Evolutionary conservation across 2,113 vertebrate genomes (phyloP), one percentile per base, ranked within the genome.

Genomic region (Elachura formosa): DNA sequence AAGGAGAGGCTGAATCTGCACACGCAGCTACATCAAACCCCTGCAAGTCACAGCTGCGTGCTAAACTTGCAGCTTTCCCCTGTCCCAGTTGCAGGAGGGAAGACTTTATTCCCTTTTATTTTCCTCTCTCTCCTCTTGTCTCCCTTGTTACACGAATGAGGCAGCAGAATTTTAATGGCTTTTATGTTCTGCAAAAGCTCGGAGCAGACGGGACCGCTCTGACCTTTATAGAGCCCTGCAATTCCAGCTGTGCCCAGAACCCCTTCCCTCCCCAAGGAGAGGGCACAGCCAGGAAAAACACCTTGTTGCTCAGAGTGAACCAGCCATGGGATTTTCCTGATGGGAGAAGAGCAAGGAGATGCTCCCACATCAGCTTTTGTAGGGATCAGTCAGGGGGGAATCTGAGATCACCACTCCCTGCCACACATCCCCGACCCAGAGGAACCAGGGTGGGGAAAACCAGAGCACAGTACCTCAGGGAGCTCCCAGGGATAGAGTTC

Each of bases 151-250:
- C 81, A 89, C 0, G 5, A 61, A 61, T 89, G 94, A 96, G 89
- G 75, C 89, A 76, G 93, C 93, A 94, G 84, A 94, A 92, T 87
- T 92, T 64, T n/a, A 81, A 38, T 24, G 4, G 66, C 58, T 84
- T 54, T 78, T 22, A 22, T 64, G 93, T 93, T 52, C 84, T 29
- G 48, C 29, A 68, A 58, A 24, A 78, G 69, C 26, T 38, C 91
- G n/a, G 69, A 78, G 89, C 62, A 51, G 78, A 58, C 1, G 0
- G 68, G 61, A 67, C 77, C 17, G 16, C 84, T 29, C 61, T 69
- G 91, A 84, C 80, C 90, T 96, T 72, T 90, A 67, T 41, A 12
- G 36, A 4, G 80, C 3, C 48, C 81, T 49, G 48, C 29, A 46
- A 88, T 38, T 23, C 23, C 1, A 81, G 67, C 46, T 28, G 64